Conservation (phyloP, 2,113 vertebrate species). For the Phalacrocorax pelagicus region DNA sequence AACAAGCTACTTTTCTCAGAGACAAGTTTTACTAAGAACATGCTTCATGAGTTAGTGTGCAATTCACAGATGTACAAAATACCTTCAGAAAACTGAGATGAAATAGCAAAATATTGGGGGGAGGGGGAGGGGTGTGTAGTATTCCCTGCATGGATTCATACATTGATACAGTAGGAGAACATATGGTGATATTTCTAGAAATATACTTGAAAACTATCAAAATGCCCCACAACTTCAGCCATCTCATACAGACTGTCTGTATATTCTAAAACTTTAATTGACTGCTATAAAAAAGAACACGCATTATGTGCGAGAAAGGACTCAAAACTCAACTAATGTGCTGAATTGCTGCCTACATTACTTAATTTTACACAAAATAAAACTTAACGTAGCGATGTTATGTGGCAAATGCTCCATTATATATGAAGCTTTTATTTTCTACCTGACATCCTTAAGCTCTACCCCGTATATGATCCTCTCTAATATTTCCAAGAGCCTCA, state of each 20-base stretch:
- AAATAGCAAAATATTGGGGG: not conserved
- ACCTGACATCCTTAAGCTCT: not conserved
- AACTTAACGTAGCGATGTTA: not conserved
- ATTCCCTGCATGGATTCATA: not conserved
- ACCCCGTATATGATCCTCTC: not conserved
- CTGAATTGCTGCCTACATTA: not conserved
- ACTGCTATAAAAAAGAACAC: not conserved
- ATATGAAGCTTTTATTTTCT: not conserved
- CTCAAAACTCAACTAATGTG: not conserved
- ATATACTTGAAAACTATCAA: not conserved
- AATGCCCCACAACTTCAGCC: not conserved
- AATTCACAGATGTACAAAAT: not conserved
- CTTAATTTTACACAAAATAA: not conserved
- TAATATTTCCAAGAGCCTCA: not conserved
- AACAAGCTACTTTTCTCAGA: not conserved
- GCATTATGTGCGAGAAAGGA: not conserved
- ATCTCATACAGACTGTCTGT: not conserved
- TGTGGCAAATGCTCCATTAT: not conserved
- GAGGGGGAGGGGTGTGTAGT: not conserved
- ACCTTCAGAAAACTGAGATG: not conserved
- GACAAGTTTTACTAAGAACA: not conserved
- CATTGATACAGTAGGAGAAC: not conserved
- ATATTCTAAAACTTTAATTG: not conserved
- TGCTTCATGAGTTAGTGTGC: fast-evolving
- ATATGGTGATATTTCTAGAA: not conserved